Base-by-base conservation (phyloP, 1,140 invertebrate species). In the Drosophila sp. region DNA sequence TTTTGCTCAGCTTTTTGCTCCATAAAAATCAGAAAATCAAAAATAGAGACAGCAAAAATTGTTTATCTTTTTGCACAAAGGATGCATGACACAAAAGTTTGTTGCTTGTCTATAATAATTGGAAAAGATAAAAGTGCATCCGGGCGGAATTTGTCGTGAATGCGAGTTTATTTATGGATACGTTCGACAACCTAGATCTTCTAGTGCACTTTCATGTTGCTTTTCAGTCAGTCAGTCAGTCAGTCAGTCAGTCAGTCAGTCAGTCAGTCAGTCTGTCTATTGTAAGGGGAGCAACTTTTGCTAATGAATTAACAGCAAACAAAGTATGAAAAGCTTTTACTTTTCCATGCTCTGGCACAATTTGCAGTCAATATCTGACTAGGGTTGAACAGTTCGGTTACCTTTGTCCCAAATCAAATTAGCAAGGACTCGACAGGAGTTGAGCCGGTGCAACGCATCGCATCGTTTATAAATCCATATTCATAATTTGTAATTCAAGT, bases 401-500 rank as follows among this genome's bases (percentile, higher is more conserved):
- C 64, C 71, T 69, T 69, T 61, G 32, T 54, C 27, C 64, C 71
- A 63, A 67, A 63, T 65, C 46, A 53, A 58, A 72, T 72, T 64
- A 53, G 40, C 54, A 34, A 51, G 27, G 13, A 7, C 29, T 7
- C 16, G 48, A 25, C n/a, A 25, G 46, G 27, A 36, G 48, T 29
- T 16, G 51, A 14, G 41, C 8, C 13, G 41, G 32, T 27, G 0
- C 41, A 54, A 14, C 11, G 41, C 29, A 14, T 62, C 38, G 0
- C 41, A 54, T 18, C 11, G 41, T 36, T 18, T 62, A 58, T 67
- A 78, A 82, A 82, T 82, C 80, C 83, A 82, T 82, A 82, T 82
- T 79, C 80, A 79, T 76, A 82, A 83, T 79, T 72, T 78, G 72
- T 83, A 72, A 82, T 82, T 40, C 76, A 54, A 32, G 48, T 65